Base-by-base conservation (phyloP, 2,797 vertebrate species). In the Cynopterus sphinx region DNA sequence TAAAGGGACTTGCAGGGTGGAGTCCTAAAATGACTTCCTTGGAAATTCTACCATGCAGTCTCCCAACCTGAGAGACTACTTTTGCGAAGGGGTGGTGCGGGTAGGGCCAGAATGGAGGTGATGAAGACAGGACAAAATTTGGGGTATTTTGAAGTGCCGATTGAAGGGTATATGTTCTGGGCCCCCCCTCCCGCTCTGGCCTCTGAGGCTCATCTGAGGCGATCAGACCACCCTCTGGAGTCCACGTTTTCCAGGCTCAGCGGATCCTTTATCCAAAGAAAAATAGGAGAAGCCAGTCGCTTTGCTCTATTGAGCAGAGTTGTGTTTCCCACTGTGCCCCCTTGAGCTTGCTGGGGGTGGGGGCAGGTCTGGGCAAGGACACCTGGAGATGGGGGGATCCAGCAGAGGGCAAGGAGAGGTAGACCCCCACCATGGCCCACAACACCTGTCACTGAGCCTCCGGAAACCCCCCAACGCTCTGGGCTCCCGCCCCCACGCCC, bases 241-340 rank as follows among this genome's bases (percentile, higher is more conserved):
- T 83, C 26, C 87, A 86, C 46, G 46, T 94, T 97, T 97, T 95
- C 96, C 93, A 96, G 90, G 84, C 94, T 96, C 97, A 94, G 95
- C 53, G 71, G 91, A 96, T 90, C 93, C 82, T 98, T 97, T 96
- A 96, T 94, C 94, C 87, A 82, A 95, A 97, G 95, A 41, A 96
- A 97, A 97, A 94, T 86, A 96, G 41, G 86, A 94, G 94, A 92
- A 95, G 83, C 84, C 90, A 84, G 33, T 67, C 51, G 91, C 94
- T 87, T 84, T 90, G 95, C 95, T 95, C 90, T 46, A 31, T 33
- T 94, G 94, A 96, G 91, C 90, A 90, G 51, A 82, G 88, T 75
- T 86, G n/a, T 75, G 85, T 68, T 95, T 95, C 90, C 92, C 68
- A 83, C 94, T 78, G 94, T 83, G 95, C 43, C 94, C 94, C 57